phyloP scores from a whole-genome alignment of 2,888 invertebrate genomes.

The Axea sp. region DNA sequence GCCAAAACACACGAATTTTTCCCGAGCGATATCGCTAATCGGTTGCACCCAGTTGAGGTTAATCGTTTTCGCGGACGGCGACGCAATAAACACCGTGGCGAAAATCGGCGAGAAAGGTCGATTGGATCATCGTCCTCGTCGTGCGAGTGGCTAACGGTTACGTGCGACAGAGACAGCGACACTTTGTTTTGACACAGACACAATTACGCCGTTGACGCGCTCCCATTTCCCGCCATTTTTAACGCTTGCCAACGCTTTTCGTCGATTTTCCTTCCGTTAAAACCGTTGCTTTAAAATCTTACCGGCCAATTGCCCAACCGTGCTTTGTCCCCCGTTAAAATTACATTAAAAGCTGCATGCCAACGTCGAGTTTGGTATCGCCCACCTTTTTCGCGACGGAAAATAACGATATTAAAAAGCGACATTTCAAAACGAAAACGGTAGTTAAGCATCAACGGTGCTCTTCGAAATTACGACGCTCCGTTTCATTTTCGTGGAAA shows the following conservation, averaged over 20 bases:
- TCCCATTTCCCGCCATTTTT: slow-evolving; percentile 49
- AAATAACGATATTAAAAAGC: too few species aligned
- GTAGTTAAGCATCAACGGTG: too few species aligned
- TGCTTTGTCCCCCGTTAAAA: too few species aligned
- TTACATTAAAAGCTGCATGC: too few species aligned
- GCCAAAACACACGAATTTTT: slow-evolving; percentile 13
- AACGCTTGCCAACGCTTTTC: slow-evolving; percentile 12
- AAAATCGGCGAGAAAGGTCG: slow-evolving; percentile 2
- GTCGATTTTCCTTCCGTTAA: slow-evolving; percentile 21
- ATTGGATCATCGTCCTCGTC: slow-evolving; percentile 5
- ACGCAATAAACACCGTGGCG: slow-evolving; percentile 3
- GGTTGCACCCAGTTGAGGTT: slow-evolving; percentile 9
- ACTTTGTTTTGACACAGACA: slow-evolving; percentile 39
- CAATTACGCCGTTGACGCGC: slow-evolving; percentile 43
- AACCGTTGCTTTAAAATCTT: background rate
- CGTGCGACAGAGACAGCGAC: slow-evolving; percentile 20
- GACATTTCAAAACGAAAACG: too few species aligned
- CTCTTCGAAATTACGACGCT: too few species aligned
- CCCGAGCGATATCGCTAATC: background rate
- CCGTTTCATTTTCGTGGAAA: background rate
- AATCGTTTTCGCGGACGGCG: slow-evolving; percentile 2
- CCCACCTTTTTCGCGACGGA: too few species aligned
- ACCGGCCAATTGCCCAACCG: background rate
- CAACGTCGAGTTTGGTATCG: too few species aligned
- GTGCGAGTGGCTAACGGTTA: slow-evolving; percentile 1